A percentile compares a stretch with the other conserved stretches of the same genome.
These are phyloP conservation scores for Pyrrhia umbra DNA, from an alignment of 2,888 invertebrate genomes.

Conservation along the genomic window DNA sequence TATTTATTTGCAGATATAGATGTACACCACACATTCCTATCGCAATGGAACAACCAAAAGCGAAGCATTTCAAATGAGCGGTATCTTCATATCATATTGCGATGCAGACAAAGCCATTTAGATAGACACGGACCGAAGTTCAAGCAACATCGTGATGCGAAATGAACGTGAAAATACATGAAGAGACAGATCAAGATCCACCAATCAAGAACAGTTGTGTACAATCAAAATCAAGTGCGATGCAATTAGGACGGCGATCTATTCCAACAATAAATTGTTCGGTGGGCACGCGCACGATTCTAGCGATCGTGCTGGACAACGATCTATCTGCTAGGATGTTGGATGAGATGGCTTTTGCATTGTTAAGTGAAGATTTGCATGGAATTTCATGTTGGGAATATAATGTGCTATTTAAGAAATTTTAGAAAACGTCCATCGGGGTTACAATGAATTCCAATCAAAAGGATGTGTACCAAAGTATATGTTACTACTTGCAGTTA, in stretches of 20 bases:
- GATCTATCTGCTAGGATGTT: conserved; percentile 36
- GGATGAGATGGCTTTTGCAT: conserved; percentile 34
- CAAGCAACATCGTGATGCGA: conserved; percentile 1
- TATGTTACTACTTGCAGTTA: too few species aligned
- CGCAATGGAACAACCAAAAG: not conserved
- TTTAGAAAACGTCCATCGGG: too few species aligned
- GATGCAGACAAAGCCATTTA: conserved; percentile 11
- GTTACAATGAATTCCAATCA: too few species aligned
- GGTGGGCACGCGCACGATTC: conserved; percentile 59
- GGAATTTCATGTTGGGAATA: not conserved
- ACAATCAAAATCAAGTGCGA: conserved; percentile 60
- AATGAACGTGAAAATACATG: conserved; percentile 47
- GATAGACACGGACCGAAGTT: not conserved
- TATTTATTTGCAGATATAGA: too few species aligned
- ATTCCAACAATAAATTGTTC: conserved; percentile 57
- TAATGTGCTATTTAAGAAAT: too few species aligned
- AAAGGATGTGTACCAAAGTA: too few species aligned
- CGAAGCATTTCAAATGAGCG: not conserved
- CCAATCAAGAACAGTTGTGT: conserved; percentile 46
- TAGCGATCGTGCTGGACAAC: conserved; percentile 56
- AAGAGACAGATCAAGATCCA: conserved; percentile 49
- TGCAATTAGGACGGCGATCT: conserved; percentile 59
- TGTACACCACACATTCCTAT: not conserved
- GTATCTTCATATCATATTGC: conserved; percentile 13
- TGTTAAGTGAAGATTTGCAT: conserved; percentile 13